Evolutionary conservation across 1,140 invertebrate genomes (phyloP).

Genomic region (Proctacanthus coquilletti): DNA sequence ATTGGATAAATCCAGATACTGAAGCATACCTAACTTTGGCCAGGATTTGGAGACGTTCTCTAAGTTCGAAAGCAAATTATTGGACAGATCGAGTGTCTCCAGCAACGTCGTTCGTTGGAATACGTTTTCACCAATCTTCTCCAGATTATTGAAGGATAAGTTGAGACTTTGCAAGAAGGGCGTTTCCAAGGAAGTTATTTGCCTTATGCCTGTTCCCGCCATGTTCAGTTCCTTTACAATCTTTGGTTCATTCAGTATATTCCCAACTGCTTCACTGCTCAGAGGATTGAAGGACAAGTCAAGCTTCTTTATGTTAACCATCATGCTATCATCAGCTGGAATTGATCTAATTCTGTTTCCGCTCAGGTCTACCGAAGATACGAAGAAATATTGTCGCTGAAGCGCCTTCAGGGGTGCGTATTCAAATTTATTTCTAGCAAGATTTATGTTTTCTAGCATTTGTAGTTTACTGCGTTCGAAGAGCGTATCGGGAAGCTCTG

Average conservation of each 20-base stretch:
- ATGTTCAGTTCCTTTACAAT: constrained; percentile 67
- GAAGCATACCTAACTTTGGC: constrained; percentile 47
- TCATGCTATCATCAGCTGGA: constrained; percentile 65
- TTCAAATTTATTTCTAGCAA: constrained; percentile 61
- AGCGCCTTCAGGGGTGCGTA: constrained; percentile 60
- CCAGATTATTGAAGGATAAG: constrained; percentile 61
- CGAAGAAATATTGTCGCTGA: constrained; percentile 66
- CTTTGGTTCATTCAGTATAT: constrained; percentile 75
- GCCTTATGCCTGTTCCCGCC: constrained; percentile 56
- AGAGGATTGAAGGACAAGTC: constrained; percentile 78
- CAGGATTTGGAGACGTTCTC: constrained; percentile 42
- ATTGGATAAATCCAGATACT: constrained; percentile 55
- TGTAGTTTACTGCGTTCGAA: constrained; percentile 64
- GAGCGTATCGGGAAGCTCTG: constrained; percentile 62
- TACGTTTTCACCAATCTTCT: constrained; percentile 41
- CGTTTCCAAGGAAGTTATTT: constrained; percentile 58
- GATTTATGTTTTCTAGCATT: constrained; percentile 65
- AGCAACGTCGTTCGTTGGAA: constrained; percentile 66
- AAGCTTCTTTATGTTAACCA: constrained; percentile 73
- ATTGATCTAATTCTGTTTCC: constrained; percentile 61
- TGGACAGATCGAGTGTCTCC: constrained; percentile 59
- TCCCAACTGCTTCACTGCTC: constrained; percentile 49
- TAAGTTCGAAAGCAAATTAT: constrained; percentile 51
- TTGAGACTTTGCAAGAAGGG: constrained; percentile 73
- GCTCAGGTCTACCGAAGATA: constrained; percentile 63